A percentile compares a stretch with the other conserved stretches of the same genome.
Evolutionary conservation across 2,888 invertebrate species (phyloP).

Genomic region (Desoria tigrina): DNA sequence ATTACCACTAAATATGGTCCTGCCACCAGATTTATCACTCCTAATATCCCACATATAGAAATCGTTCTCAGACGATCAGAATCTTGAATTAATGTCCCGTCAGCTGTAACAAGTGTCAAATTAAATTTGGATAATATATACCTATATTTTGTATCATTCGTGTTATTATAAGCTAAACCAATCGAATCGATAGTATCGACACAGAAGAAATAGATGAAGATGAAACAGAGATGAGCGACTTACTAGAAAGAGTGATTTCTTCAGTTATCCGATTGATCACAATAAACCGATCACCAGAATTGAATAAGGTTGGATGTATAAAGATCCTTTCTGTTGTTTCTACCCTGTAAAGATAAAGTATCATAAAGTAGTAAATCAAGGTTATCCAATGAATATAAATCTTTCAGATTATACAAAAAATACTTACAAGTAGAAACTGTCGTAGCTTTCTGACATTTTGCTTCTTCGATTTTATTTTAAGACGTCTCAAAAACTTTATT

Average conservation of each 20-base stretch:
- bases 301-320: constrained; percentile 70
- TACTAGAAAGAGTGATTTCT: constrained; percentile 72
- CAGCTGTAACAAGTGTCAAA: constrained; percentile 56
- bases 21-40: constrained; percentile 78
- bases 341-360: constrained; percentile 64
- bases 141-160: constrained; percentile 15
- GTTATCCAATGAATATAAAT: neutral
- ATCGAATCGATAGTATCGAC: too few species aligned
- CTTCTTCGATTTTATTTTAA: too few species aligned
- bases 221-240: too few species aligned
- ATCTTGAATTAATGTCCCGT: constrained; percentile 66
- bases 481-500: too few species aligned
- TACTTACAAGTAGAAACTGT: constrained; percentile 23
- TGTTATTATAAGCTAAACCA: too few species aligned
- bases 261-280: constrained; percentile 81
- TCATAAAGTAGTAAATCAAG: neutral
- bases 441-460: constrained; percentile 1
- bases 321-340: constrained; percentile 87
- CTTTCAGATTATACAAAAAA: neutral
- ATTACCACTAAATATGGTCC: constrained; percentile 87
- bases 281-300: constrained; percentile 71
- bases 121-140: neutral
- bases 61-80: constrained; percentile 61
- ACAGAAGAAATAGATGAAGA: neutral
- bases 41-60: constrained; percentile 81